Base-by-base conservation (phyloP, 1,140 invertebrate species). In the Musca vetustissima region DNA sequence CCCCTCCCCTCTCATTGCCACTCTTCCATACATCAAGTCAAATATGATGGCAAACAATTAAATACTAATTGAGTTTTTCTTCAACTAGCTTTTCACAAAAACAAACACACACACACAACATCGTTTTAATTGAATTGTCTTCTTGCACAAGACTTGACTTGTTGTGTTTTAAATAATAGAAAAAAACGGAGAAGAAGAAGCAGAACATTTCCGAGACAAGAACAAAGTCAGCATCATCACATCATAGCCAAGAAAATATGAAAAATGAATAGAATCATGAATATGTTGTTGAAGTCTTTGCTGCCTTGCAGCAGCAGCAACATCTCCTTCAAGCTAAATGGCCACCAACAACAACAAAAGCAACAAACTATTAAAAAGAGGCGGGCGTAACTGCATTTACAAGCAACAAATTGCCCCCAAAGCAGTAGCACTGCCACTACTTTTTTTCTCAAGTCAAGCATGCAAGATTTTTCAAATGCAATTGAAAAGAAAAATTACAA, bases 51-150 rank as follows among this genome's bases (percentile, higher is more conserved):
- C 9, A 49, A 61, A 61, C 32, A 61, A 61, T 61, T 61, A 36
- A 61, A 36, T 21, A 36, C 57, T 61, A 61, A 61, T 36, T 61
- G 57, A 61, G 57, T 61, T 61, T 6, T 36, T 61, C 32, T 25
- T 17, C 28, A n/a, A n/a, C n/a, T 61, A 43, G 36, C 32, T 17
- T 36, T 36, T 61, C 17, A n/a, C 32, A 19, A 28, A 32, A 22
- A 22, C 22, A 14, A 22, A 2, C 21, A 25, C 13, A 9, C 14
- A 13, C 22, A 11, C 4, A 2, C 22, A 32, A 28, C 55, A n/a
- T 59, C 25, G 1, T 43, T 43, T 61, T 61, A 61, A 61, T 61
- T 61, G 19, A 61, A 36, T 61, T 61, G 57, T 61, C 57, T n/a
- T n/a, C n/a, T 61, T 61, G 17, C 3, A 24, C 19, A 19, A 61